Evolutionary conservation across 2,797 vertebrate species (phyloP).

Genomic region (Hypotaenidia okinawae): DNA sequence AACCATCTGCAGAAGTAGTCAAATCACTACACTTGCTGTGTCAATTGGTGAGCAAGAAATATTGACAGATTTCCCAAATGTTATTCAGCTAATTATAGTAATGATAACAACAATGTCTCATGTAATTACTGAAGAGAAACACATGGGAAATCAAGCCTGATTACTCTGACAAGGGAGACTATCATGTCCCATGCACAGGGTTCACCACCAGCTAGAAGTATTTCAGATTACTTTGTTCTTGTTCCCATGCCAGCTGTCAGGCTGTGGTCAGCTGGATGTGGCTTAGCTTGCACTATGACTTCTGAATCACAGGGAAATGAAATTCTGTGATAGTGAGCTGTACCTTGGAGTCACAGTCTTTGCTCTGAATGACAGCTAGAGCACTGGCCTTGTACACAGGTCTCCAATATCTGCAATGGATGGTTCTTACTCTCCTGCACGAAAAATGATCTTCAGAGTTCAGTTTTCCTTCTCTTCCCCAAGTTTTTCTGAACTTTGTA

Average conservation of each 20-base stretch:
- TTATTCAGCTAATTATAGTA: background rate
- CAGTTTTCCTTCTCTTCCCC: background rate
- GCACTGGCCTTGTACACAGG: rapidly evolving
- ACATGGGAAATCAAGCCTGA: background rate
- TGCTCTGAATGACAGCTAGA: background rate
- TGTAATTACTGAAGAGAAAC: background rate
- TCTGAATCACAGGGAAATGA: background rate
- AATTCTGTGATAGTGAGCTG: background rate
- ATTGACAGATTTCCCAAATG: background rate
- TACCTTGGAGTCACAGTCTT: background rate
- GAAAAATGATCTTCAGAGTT: background rate
- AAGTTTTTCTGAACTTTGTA: background rate
- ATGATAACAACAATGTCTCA: background rate
- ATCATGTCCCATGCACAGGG: background rate
- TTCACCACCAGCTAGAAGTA: background rate
- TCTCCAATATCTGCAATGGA: background rate
- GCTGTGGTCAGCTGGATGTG: background rate
- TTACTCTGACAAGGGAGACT: background rate
- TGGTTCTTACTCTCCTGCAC: background rate
- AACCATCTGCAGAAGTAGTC: background rate
- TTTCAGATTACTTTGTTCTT: background rate
- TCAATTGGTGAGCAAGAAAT: background rate
- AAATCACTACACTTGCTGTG: background rate
- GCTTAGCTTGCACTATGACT: background rate
- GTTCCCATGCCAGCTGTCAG: background rate